phyloP scores from a whole-genome alignment of 2,888 invertebrate species.

The Anoplius nigerrimus region DNA sequence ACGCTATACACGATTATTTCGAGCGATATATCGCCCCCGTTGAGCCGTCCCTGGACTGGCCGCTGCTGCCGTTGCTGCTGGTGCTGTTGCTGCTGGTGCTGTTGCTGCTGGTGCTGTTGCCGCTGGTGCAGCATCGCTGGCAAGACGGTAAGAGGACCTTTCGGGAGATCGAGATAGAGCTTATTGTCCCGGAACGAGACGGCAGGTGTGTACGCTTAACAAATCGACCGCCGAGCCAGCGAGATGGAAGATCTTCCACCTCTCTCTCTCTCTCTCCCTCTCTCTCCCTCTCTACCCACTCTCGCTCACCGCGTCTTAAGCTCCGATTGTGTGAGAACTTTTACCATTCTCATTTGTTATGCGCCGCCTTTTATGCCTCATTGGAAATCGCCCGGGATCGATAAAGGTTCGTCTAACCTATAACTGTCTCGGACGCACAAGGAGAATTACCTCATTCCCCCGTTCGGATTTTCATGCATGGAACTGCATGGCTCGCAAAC shows the following conservation, averaged over 20 bases:
- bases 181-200: slow-evolving; percentile 66
- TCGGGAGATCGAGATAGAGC: slow-evolving; percentile 66
- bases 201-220: slow-evolving; percentile 69
- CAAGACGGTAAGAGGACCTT: slow-evolving; percentile 62
- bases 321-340: too few relatives aligned
- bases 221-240: slow-evolving; percentile 56
- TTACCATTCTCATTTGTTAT: too few relatives aligned
- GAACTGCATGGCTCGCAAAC: too few relatives aligned
- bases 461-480: too few relatives aligned
- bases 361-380: too few relatives aligned
- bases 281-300: slow-evolving; percentile 20
- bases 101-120: too few relatives aligned
- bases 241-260: slow-evolving; percentile 23
- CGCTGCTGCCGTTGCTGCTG: too few relatives aligned
- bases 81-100: too few relatives aligned
- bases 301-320: slow-evolving; percentile 4
- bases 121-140: too few relatives aligned
- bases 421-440: too few relatives aligned
- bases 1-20: slow-evolving; percentile 61
- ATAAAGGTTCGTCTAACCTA: too few relatives aligned
- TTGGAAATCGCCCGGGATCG: background rate
- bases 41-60: slow-evolving; percentile 34
- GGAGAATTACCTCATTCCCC: too few relatives aligned
- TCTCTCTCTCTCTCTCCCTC: slow-evolving; percentile 28
- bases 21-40: slow-evolving; percentile 57